Evolutionary conservation across 2,888 invertebrate genomes (phyloP), one percentile per base, ranked within the genome.

Genomic region (Euplagia quadripunctaria): DNA sequence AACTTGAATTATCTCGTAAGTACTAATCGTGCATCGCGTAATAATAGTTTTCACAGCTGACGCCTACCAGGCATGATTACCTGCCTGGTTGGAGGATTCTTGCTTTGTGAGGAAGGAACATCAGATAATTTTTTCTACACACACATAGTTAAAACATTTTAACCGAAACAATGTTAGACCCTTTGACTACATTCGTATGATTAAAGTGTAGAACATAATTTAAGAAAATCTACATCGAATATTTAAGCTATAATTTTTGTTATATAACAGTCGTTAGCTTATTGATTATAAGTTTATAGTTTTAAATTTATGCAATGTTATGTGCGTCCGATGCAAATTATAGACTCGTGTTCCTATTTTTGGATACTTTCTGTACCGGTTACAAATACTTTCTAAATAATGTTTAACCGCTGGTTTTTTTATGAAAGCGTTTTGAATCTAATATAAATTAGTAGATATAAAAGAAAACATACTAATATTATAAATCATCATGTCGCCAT

Each of bases 321-420:
- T 71, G 64, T n/a, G 49, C 31, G 41, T 65, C n/a, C 17, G 16
- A 65, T 43, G 55, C 55, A 76, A 77, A 74, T 82, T 64, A 70
- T 63, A 61, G 64, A 71, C 16, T 55, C 70, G 49, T 72, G 71
- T 83, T 80, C 73, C 74, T 76, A 68, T 79, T 77, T 72, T 78
- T 65, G 72, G 71, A 76, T 72, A 79, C 82, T 84, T 84, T 84
- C 81, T 74, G 74, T 81, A 84, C 83, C 82, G 84, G 83, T 84
- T 84, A 55, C 72, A 76, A 76, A 77, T 79, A 70, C 82, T 84
- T 84, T 84, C 83, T 81, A 82, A 80, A 80, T 84, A 82, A 74
- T 71, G 63, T 83, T 61, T 14, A 12, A 61, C 6, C 1, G 31
- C 61, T 61, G 20, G 12, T 31, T 5, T 61, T 14, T 6, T n/a